Evolutionary conservation across 1,140 invertebrate species (phyloP).

Genomic region (Drosophila mojavensis): DNA sequence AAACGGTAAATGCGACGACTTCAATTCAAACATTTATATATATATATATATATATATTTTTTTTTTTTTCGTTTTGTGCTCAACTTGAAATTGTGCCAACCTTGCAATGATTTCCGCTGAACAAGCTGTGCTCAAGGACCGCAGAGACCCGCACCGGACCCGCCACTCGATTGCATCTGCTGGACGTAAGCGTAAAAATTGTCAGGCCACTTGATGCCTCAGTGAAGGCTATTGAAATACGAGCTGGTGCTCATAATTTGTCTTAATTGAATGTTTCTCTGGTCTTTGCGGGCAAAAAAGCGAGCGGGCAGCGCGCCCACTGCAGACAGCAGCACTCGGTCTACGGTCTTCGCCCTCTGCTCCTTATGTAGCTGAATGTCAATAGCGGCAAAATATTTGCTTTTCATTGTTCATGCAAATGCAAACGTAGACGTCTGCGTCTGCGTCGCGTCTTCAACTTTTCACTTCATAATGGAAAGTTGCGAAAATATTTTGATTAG

Average conservation of each 20-base stretch:
- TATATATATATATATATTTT: background rate
- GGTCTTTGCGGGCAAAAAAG: background rate
- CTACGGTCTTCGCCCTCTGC: conserved; percentile 14
- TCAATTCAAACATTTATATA: conserved; percentile 27
- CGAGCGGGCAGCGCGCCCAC: conserved; percentile 4
- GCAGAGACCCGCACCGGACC: background rate
- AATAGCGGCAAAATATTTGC: conserved; percentile 80
- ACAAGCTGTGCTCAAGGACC: conserved; percentile 14
- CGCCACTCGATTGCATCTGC: background rate
- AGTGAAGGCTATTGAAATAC: conserved; percentile 67
- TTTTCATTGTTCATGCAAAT: conserved; percentile 80
- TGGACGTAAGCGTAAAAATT: conserved; percentile 15
- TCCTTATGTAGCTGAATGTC: conserved; percentile 72
- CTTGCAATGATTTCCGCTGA: conserved; percentile 50
- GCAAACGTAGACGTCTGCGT: conserved; percentile 45
- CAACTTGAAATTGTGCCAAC: conserved; percentile 52
- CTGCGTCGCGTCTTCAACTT: conserved; percentile 67
- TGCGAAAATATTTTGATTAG: conserved; percentile 81
- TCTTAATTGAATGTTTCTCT: conserved; percentile 72
- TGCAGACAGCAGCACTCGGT: background rate
- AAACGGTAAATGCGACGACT: conserved; percentile 32
- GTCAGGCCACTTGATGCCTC: conserved; percentile 36
- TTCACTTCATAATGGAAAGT: conserved; percentile 81
- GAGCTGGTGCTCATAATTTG: conserved; percentile 74
- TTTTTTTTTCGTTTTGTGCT: conserved; percentile 19